Conservation (phyloP, 2,113 vertebrate species). For the Pluvialis apricaria region DNA sequence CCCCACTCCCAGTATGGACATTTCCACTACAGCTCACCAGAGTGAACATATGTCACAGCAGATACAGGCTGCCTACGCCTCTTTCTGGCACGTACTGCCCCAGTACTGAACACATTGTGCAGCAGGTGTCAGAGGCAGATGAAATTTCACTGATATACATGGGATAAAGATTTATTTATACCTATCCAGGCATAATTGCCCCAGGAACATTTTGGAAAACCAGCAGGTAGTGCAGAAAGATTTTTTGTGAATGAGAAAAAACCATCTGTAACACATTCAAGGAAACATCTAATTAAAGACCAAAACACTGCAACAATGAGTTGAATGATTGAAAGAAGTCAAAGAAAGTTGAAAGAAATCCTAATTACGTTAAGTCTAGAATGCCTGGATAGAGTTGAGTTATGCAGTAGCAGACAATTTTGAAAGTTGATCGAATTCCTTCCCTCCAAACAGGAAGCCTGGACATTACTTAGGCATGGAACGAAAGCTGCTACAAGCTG, state of each 20-base stretch:
- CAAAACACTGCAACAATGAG: background rate
- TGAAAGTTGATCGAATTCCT: background rate
- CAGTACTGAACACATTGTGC: background rate
- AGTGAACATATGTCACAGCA: background rate
- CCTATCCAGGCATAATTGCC: background rate
- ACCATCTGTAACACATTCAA: background rate
- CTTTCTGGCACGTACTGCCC: background rate
- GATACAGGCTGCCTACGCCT: background rate
- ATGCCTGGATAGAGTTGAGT: background rate
- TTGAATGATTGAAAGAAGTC: background rate
- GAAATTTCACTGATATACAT: background rate
- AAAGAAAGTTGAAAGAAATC: background rate
- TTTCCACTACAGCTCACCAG: background rate
- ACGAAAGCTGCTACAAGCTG: background rate
- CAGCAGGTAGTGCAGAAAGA: background rate
- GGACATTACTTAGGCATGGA: background rate
- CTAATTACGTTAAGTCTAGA: background rate
- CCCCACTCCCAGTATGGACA: background rate
- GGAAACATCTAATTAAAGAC: background rate
- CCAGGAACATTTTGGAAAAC: background rate
- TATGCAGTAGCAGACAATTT: background rate
- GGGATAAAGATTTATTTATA: background rate
- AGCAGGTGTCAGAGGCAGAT: background rate
- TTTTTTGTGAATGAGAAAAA: background rate
- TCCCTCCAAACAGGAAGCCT: background rate